Conservation (phyloP, 2,113 vertebrate genomes). For the Gorsachius goisagi region DNA sequence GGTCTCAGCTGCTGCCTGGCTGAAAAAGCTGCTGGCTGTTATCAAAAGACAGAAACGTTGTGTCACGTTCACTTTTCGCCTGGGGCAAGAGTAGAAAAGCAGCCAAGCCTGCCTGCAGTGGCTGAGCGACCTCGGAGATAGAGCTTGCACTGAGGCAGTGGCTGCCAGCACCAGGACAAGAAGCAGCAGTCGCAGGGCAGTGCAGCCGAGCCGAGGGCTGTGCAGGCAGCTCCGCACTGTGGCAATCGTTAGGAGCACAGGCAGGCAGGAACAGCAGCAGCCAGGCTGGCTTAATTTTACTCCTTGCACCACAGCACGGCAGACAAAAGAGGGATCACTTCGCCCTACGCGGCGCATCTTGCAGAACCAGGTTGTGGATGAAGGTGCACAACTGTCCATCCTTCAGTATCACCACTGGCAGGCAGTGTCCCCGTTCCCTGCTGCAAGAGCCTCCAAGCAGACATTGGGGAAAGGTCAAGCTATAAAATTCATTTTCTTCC, state of each 20-base stretch:
- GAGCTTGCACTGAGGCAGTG: not conserved
- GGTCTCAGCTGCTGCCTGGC: not conserved
- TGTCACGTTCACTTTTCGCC: rapidly evolving
- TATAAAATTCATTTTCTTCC: not conserved
- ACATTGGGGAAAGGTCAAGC: not conserved
- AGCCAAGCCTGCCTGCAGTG: not conserved
- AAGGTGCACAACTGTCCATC: rapidly evolving
- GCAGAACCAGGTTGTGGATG: too few species aligned
- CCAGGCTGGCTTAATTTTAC: too few species aligned
- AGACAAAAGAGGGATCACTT: not conserved
- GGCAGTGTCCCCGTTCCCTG: rapidly evolving
- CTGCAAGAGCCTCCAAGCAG: not conserved
- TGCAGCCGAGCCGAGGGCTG: not conserved
- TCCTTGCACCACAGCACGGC: rapidly evolving
- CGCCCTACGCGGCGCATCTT: rapidly evolving
- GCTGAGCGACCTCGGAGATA: not conserved
- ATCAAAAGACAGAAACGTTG: too few species aligned
- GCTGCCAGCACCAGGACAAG: not conserved
- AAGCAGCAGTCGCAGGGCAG: not conserved
- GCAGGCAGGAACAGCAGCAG: not conserved
- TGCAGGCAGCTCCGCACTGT: not conserved
- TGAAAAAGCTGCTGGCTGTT: not conserved
- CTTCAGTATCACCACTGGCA: too few species aligned
- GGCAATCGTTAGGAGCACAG: not conserved
- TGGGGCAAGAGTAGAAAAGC: rapidly evolving